Base-by-base conservation (phyloP, 1,140 invertebrate genomes). In the Stegodyphus dumicola region DNA sequence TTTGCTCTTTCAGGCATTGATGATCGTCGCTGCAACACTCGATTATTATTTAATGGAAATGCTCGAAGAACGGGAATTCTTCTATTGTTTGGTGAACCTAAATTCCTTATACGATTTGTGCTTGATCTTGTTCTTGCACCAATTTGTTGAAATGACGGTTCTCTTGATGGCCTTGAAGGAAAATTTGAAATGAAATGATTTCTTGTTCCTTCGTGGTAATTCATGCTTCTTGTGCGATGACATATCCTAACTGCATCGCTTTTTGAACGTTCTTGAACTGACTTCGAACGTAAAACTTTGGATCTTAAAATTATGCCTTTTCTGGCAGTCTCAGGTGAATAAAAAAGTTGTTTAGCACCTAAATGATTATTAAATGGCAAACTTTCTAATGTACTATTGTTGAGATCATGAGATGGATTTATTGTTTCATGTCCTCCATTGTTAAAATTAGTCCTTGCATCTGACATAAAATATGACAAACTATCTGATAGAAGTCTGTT, bases 401-500 rank as follows among this genome's bases (percentile, higher is more conserved):
- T 9, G 56, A 9, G 15, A 11, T 60, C 56, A 60, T 11, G 56
- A 60, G 56, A 60, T 11, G 56, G 56, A 60, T 11, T 9, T 11
- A 11, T 5, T 11, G 15, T 15, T 11, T 15, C 15, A 60, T 9
- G 15, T 11, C 15, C 56, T 60, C 1, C 15, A 67, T 67, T 67
- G 7, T 67, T 7, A 67, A 7, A 17, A 67, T 15, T 7, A 7
- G 7, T 15, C n/a, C 10, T 7, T 17, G 65, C 7, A 67, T 7
- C n/a, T 7, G 48, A 33, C 64, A 84, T 76, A 2, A 84, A 10
- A 76, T n/a, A 71, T 15, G 80, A 84, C 6, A 84, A 69, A 49
- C 73, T 84, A 13, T 84, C 71, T 11, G 73, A 69, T 13, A 84
- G 73, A 7, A 76, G 49, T 33, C 48, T 66, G 18, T 84, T 84